These are phyloP conservation scores for Parauchenoglanis punctatus DNA, from an alignment of 2,797 vertebrate species.

Conservation along the genomic window DNA sequence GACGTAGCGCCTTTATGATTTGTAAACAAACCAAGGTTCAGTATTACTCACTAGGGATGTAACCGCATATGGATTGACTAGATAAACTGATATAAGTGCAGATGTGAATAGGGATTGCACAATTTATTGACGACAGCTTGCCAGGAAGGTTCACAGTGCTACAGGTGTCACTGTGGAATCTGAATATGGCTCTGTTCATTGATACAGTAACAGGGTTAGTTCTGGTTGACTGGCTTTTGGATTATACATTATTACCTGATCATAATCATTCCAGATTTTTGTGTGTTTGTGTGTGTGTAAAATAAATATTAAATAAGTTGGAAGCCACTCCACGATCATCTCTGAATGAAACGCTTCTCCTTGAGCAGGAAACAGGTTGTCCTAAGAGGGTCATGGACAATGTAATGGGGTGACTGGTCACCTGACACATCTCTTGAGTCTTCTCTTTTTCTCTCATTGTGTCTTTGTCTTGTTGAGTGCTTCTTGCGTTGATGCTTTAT, in stretches of 20 bases:
- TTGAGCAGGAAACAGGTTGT: background rate
- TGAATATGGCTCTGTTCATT: background rate
- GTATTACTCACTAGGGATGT: background rate
- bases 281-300: too few relatives aligned
- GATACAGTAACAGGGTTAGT: background rate
- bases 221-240: background rate
- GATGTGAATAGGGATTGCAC: background rate
- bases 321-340: background rate
- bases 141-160: background rate
- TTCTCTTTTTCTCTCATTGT: background rate
- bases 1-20: background rate
- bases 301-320: background rate
- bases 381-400: background rate
- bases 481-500: slow-evolving; percentile 21
- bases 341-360: background rate
- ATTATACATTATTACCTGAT: background rate
- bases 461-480: slow-evolving; percentile 5
- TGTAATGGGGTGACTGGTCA: background rate
- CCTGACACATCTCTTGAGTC: background rate
- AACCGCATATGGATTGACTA: background rate
- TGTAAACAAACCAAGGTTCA: slow-evolving; percentile 10
- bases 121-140: background rate
- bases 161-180: background rate
- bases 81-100: background rate
- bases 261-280: background rate